These are phyloP conservation scores for Andrena trimmerana DNA, from an alignment of 2,888 invertebrate species.

Conservation along the genomic window DNA sequence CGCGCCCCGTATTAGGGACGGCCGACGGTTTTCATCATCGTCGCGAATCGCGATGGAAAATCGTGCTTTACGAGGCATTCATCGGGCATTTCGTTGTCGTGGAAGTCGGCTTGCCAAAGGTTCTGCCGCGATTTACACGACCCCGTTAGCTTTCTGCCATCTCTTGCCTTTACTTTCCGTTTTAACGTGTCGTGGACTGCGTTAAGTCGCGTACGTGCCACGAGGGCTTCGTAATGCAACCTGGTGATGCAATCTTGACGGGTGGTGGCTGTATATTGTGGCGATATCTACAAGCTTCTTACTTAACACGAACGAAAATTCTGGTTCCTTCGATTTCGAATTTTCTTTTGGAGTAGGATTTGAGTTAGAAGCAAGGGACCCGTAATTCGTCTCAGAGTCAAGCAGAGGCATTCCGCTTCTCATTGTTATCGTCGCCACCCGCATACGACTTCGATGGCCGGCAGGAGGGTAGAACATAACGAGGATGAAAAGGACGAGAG, in stretches of 20 bases:
- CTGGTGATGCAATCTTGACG: background rate
- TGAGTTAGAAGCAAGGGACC: too few relatives aligned
- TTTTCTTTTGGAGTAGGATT: too few relatives aligned
- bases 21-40: slow-evolving; percentile 51
- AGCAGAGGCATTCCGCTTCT: background rate
- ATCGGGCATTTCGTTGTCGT: slow-evolving; percentile 44
- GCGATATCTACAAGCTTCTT: too few relatives aligned
- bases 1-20: slow-evolving; percentile 29
- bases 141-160: slow-evolving; percentile 54
- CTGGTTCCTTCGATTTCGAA: too few relatives aligned
- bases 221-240: slow-evolving; percentile 14
- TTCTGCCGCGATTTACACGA: slow-evolving; percentile 56
- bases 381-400: too few relatives aligned
- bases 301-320: too few relatives aligned
- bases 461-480: slow-evolving; percentile 49
- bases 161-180: slow-evolving; percentile 17
- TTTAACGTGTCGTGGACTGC: background rate
- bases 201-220: background rate
- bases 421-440: slow-evolving; percentile 51
- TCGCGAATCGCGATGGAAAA: slow-evolving; percentile 49
- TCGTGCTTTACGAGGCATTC: slow-evolving; percentile 61
- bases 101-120: slow-evolving; percentile 37
- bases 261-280: too few relatives aligned
- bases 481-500: slow-evolving; percentile 25
- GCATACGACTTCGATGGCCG: slow-evolving; percentile 24